phyloP scores from a whole-genome alignment of 2,113 vertebrate genomes.

The Alectura lathami region DNA sequence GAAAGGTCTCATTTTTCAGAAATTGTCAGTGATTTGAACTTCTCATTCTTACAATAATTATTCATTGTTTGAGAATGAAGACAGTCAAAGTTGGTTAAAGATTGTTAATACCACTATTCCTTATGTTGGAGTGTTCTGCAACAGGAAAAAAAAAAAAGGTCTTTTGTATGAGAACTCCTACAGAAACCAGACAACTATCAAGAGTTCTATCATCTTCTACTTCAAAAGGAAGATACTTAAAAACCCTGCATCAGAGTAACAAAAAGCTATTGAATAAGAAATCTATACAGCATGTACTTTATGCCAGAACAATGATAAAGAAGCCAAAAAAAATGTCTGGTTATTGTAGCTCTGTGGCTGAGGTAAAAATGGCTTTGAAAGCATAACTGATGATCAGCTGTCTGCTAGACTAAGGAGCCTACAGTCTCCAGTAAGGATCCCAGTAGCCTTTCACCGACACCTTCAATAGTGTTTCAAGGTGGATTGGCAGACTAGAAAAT shows the following conservation, averaged over 20 bases:
- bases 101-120: not conserved
- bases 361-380: not conserved
- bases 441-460: not conserved
- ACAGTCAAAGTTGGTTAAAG: not conserved
- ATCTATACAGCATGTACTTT: not conserved
- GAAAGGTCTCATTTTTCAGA: not conserved
- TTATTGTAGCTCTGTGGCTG: not conserved
- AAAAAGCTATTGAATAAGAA: not conserved
- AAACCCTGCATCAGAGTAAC: not conserved
- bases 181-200: not conserved
- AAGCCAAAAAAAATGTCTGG: not conserved
- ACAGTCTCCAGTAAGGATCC: not conserved
- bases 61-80: not conserved
- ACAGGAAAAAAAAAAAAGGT: not conserved
- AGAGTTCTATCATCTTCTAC: not conserved
- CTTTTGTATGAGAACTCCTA: not conserved
- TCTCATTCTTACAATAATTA: not conserved
- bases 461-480: not conserved
- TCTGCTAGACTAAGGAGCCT: not conserved
- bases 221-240: not conserved
- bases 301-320: not conserved
- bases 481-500: not conserved
- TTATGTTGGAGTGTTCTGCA: not conserved
- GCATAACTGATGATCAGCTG: not conserved
- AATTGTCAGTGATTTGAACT: not conserved